A percentile compares a stretch with the other conserved stretches of the same genome.
Conservation (phyloP, 92 coral and sea anemone species). For the Isaurus tuberculatus region DNA sequence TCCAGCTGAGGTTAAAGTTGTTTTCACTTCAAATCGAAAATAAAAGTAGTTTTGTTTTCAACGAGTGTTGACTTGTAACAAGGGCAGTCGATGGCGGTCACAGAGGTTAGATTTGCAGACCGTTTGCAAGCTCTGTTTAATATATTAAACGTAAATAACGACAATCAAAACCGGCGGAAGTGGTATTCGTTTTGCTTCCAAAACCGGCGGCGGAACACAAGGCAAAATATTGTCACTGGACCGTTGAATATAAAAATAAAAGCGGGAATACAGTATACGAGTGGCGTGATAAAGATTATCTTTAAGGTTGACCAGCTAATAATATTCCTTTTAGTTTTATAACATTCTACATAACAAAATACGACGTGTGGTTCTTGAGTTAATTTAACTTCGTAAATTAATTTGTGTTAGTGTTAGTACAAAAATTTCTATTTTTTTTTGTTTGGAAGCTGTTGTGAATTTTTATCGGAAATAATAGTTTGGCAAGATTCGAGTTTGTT, state of each 20-base stretch:
- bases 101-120: conserved; percentile 40
- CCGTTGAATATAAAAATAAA: background rate
- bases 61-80: background rate
- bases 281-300: no score
- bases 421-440: no score
- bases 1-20: conserved; percentile 34
- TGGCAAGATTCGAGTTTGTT: no score
- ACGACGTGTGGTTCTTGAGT: no score
- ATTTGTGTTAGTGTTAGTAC: no score
- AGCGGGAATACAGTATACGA: background rate
- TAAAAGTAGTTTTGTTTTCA: background rate
- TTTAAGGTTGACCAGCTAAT: no score
- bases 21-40: conserved; percentile 38
- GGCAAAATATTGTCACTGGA: background rate
- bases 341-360: no score
- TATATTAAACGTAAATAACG: conserved; percentile 28
- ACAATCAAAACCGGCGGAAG: background rate
- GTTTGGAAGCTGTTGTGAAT: no score
- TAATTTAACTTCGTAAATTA: no score
- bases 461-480: no score
- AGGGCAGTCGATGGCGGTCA: conserved; percentile 2
- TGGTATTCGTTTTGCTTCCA: conserved; percentile 3
- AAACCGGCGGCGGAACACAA: background rate
- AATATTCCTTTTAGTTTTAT: no score
- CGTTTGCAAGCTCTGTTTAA: conserved; percentile 37